phyloP scores from a whole-genome alignment of 2,113 vertebrate species.

The Periophthalmodon schlosseri region DNA sequence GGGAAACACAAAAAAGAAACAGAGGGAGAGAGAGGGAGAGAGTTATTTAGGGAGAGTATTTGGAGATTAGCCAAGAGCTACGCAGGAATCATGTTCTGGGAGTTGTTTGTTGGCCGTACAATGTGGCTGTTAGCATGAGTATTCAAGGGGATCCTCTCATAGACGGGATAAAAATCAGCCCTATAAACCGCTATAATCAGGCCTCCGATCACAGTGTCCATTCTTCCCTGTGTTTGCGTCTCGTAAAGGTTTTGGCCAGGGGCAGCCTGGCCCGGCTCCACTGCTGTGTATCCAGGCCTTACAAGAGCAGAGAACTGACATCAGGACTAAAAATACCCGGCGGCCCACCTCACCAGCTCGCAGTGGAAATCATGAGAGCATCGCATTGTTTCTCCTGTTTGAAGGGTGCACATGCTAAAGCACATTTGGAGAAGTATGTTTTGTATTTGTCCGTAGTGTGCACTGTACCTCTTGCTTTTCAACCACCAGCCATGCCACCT shows the following conservation, averaged over 20 bases:
- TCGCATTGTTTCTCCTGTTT: slow-evolving; percentile 64
- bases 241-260: slow-evolving; percentile 54
- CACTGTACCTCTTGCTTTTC: slow-evolving; percentile 95
- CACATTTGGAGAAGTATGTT: slow-evolving; percentile 20
- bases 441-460: neutral
- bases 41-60: slow-evolving; percentile 76
- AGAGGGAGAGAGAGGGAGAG: slow-evolving; percentile 34
- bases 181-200: slow-evolving; percentile 45
- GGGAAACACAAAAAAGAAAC: slow-evolving; percentile 50
- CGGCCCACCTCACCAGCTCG: slow-evolving; percentile 54
- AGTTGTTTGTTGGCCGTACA: slow-evolving; percentile 47
- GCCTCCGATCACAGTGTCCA: slow-evolving; percentile 11
- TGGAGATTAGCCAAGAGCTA: slow-evolving; percentile 67
- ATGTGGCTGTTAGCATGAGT: slow-evolving; percentile 13
- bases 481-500: slow-evolving; percentile 99
- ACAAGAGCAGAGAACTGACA: slow-evolving; percentile 75
- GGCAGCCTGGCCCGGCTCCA: slow-evolving; percentile 57
- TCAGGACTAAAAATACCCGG: slow-evolving; percentile 78
- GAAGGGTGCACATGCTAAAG: slow-evolving; percentile 24
- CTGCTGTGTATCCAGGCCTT: slow-evolving; percentile 74
- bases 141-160: slow-evolving; percentile 19
- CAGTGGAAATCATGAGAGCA: slow-evolving; percentile 78
- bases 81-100: slow-evolving; percentile 67
- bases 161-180: slow-evolving; percentile 24
- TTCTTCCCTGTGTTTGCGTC: slow-evolving; percentile 27